These are phyloP conservation scores for Frankliniella fusca DNA, from an alignment of 2,888 invertebrate genomes.

Conservation along the genomic window DNA sequence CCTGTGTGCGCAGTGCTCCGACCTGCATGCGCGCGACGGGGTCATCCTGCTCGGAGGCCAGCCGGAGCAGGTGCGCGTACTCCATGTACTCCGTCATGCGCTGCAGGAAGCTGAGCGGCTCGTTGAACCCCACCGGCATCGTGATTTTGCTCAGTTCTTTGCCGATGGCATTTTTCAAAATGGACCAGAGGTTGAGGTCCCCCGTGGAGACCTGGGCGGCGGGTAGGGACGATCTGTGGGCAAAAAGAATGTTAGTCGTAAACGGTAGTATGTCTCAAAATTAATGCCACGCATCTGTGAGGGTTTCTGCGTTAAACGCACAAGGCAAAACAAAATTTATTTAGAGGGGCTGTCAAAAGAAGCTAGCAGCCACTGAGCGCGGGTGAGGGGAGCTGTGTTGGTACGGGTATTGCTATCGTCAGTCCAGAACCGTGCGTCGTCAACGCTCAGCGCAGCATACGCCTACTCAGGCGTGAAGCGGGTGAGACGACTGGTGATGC, in stretches of 20 bases:
- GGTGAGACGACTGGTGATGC: too few relatives aligned
- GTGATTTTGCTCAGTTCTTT: slow-evolving; percentile 93
- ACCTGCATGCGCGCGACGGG: slow-evolving; percentile 80
- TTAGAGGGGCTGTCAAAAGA: too few relatives aligned
- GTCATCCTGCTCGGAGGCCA: slow-evolving; percentile 72
- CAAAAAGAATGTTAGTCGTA: slow-evolving; percentile 33
- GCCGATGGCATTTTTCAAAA: slow-evolving; percentile 85
- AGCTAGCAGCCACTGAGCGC: too few relatives aligned
- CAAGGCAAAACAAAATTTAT: background rate
- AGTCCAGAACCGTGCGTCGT: too few relatives aligned
- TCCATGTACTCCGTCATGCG: slow-evolving; percentile 92
- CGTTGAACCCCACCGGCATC: slow-evolving; percentile 95
- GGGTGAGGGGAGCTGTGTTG: too few relatives aligned
- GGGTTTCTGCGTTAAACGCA: background rate
- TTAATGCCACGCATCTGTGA: background rate
- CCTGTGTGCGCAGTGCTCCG: too few relatives aligned
- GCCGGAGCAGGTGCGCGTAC: slow-evolving; percentile 70
- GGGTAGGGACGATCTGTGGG: slow-evolving; percentile 60
- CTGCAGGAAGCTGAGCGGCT: slow-evolving; percentile 92
- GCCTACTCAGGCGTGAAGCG: too few relatives aligned
- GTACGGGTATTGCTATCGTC: too few relatives aligned
- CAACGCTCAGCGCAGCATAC: too few relatives aligned
- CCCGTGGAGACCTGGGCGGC: slow-evolving; percentile 70
- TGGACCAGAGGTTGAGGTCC: slow-evolving; percentile 85
- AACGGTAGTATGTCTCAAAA: background rate